Evolutionary conservation across 2,888 invertebrate genomes (phyloP), one percentile per base, ranked within the genome.

Genomic region (Limnephilus marmoratus): DNA sequence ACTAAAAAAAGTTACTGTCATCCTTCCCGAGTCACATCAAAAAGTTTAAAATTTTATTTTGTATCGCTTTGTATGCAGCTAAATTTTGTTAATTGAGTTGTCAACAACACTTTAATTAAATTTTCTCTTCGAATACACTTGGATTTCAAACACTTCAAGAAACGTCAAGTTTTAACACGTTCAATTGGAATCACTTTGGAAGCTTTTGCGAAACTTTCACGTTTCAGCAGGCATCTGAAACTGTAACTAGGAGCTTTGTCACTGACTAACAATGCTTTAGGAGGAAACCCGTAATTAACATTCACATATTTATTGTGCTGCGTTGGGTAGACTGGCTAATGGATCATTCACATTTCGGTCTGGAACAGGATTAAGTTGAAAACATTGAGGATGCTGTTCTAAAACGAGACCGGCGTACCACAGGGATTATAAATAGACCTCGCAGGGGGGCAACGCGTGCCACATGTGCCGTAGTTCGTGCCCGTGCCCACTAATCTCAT

Each of bases 221-320:
- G n/a, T 68, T 68, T 68, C 24, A 68, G 24, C 9, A 7, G 18
- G 68, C 68, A 24, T 24, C 68, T 83, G 29, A 34, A 83, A 37
- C 34, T 34, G 34, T 11, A 24, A 34, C 31, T 24, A 81, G 24
- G 81, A 89, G 34, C 41, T 34, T 87, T 53, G 87, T 87, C 29
- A 87, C 68, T 89, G n/a, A 18, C 87, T 31, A n/a, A 87, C 53
- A 49, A 53, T 49, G 87, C 31, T 82, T 85, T 68, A 37, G 37
- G 85, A 90, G 92, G 92, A 92, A 85, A 86, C 86, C 34, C 31
- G 86, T 81, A 92, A 92, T 92, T 92, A 92, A 53, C 90, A 31
- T 90, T 81, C 81, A 90, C 92, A 90, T 92, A 85, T 90, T 89
- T 92, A 85, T 90, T 89, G 90, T 34, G 53, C 45, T 53, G 90